Percentiles rank a stretch among this genome's conserved stretches.
phyloP scores from a whole-genome alignment of 2,888 invertebrate genomes.

The Iphiclides podalirius region DNA sequence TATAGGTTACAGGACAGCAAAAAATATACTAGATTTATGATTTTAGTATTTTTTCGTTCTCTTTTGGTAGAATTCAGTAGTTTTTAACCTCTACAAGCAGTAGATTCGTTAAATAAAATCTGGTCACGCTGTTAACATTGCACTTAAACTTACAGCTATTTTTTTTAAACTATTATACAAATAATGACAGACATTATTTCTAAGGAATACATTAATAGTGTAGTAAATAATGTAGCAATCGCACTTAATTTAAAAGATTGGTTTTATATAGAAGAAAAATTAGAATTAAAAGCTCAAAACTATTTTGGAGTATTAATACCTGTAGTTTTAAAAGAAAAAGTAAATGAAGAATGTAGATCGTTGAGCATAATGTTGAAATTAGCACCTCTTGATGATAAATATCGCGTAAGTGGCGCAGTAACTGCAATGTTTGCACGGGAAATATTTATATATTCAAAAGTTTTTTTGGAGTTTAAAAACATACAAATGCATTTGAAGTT shows the following conservation, averaged over 20 bases:
- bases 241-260: constrained; percentile 33
- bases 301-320: constrained; percentile 66
- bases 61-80: no score
- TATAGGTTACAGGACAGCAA: no score
- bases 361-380: constrained; percentile 58
- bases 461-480: constrained; percentile 46
- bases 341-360: constrained; percentile 29
- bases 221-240: constrained; percentile 28
- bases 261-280: constrained; percentile 39
- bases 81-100: no score
- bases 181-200: constrained; percentile 16
- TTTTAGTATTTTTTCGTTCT: no score
- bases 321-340: constrained; percentile 42
- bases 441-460: constrained; percentile 54
- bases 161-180: no score
- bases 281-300: constrained; percentile 60
- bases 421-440: constrained; percentile 59
- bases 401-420: constrained; percentile 62
- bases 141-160: no score
- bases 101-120: no score
- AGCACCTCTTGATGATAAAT: constrained; percentile 63
- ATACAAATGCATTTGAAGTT: constrained; percentile 37
- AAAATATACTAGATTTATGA: no score
- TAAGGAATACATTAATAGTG: constrained; percentile 26
- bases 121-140: no score